phyloP scores from a whole-genome alignment of 2,113 vertebrate genomes.

The Chitala chitala region DNA sequence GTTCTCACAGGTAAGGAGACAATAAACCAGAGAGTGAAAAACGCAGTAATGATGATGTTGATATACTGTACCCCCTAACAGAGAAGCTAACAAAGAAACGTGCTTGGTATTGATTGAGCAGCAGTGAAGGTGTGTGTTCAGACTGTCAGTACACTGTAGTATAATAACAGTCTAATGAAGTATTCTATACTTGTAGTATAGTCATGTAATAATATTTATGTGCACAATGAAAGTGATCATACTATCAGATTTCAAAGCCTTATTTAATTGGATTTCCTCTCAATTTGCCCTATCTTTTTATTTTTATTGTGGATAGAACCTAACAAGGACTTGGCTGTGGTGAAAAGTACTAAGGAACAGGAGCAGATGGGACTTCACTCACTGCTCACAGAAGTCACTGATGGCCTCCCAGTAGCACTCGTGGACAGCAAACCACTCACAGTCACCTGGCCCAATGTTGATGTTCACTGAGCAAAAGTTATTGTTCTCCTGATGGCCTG shows the following conservation, averaged over 20 bases:
- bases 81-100: no score
- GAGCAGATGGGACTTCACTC: constrained; percentile 29
- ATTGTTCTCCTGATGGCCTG: constrained; percentile 91
- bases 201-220: not conserved
- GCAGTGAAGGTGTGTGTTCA: no score
- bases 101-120: no score
- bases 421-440: constrained; percentile 88
- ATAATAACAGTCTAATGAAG: no score
- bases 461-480: constrained; percentile 91
- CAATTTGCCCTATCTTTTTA: no score
- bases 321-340: not conserved
- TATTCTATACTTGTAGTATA: no score
- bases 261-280: not conserved
- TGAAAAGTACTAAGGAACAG: not conserved
- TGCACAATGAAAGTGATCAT: not conserved
- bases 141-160: no score
- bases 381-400: constrained; percentile 84
- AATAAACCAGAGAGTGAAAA: no score
- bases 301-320: no score
- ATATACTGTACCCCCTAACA: no score
- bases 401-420: constrained; percentile 85
- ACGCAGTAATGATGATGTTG: no score
- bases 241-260: not conserved
- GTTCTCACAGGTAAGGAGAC: no score
- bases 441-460: constrained; percentile 86